Conservation (phyloP, 2,797 vertebrate genomes). For the Dermochelys coriacea region DNA sequence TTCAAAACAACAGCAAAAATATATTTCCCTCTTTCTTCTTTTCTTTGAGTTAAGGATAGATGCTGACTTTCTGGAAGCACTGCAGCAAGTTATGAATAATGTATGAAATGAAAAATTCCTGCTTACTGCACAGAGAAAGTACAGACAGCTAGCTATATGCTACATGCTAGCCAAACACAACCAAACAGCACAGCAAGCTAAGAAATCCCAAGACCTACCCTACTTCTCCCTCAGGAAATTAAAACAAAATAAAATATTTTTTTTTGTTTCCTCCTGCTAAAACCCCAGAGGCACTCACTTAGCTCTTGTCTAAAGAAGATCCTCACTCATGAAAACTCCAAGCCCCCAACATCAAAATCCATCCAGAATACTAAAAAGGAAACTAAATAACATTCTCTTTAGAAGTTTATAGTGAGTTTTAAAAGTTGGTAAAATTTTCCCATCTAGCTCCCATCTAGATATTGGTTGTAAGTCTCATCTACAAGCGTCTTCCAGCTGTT, state of each 20-base stretch:
- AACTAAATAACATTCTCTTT: not conserved
- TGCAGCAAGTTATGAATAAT: not conserved
- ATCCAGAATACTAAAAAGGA: not conserved
- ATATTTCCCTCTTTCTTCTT: not conserved
- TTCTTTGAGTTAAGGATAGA: not conserved
- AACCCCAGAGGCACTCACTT: not conserved
- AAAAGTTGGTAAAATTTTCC: not conserved
- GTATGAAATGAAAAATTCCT: not conserved
- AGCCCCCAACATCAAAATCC: not conserved
- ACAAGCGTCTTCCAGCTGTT: not conserved
- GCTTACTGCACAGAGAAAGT: not conserved
- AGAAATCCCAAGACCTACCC: constrained; percentile 18
- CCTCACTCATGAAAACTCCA: not conserved
- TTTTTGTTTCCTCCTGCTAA: not conserved
- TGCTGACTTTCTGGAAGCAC: constrained; percentile 23
- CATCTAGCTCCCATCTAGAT: not conserved
- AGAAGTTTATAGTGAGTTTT: not conserved
- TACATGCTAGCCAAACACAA: constrained; percentile 12
- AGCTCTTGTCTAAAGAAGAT: not conserved
- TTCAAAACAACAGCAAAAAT: not conserved
- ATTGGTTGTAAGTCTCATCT: not conserved
- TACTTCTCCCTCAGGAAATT: not conserved
- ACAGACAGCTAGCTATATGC: not conserved
- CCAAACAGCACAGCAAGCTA: constrained; percentile 12
- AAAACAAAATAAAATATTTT: not conserved